Base-by-base conservation (phyloP, 2,113 vertebrate genomes). In the Argyrosomus japonicus region DNA sequence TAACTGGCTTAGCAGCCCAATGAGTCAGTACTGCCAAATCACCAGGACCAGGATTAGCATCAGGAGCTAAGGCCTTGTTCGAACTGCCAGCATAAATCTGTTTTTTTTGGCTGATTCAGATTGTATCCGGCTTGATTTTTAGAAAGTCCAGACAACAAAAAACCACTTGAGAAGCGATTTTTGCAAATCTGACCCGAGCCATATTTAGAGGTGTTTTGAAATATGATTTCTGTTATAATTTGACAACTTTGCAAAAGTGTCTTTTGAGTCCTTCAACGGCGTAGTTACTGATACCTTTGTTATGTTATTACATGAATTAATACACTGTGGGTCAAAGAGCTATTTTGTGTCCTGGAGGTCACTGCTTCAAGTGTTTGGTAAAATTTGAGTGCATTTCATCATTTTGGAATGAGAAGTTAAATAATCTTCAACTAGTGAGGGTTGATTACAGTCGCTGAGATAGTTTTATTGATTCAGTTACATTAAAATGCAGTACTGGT, bases 21-120 rank as follows among this genome's bases (percentile, higher is more conserved):
- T 81, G 75, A 71, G 77, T 90, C 53, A 81, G 61, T 40, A 36
- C 75, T 93, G 90, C 90, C 90, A 93, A 88, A 89, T 94, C 86
- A 92, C 36, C 89, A 92, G 82, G 90, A 93, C 87, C 74, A 75
- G 88, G 93, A 94, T 95, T 94, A 94, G 70, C 74, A 77, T 69
- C 77, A 70, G 68, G 67, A 88, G 61, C 80, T 91, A 86, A 92
- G 91, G 76, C 88, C 84, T 32, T 68, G 23, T 40, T 40, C 8
- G 7, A 40, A 40, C 36, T 40, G 36, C 36, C 36, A 36, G 36
- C 36, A 36, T 36, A 36, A 36, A 36, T 36, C 36, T 40, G 36
- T 40, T 36, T 36, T 36, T 36, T 40, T 40, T 40, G 36, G 36
- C 36, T 40, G 36, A 40, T 40, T 40, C 36, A 40, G 36, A 40